Conservation (phyloP, 1,140 invertebrate genomes). For the Microvelia longipes region DNA sequence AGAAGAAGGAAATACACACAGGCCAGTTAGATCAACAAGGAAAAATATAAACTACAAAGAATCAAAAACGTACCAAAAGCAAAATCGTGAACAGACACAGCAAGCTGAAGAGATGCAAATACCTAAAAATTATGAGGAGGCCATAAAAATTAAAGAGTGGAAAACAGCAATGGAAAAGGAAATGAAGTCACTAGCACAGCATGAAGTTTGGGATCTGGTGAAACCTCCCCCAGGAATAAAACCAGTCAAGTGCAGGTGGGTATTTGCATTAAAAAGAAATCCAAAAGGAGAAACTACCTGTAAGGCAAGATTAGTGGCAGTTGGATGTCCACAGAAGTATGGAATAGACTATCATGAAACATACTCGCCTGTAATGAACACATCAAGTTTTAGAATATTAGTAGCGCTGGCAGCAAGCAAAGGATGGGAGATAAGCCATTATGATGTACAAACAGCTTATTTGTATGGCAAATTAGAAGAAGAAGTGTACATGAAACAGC, state of each 20-base stretch:
- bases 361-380: not conserved
- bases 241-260: not conserved
- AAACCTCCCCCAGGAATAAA: not conserved
- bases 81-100: not conserved
- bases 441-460: not conserved
- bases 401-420: not conserved
- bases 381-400: not conserved
- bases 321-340: not conserved
- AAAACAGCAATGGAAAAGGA: not conserved
- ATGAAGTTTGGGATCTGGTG: not conserved
- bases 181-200: not conserved
- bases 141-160: not conserved
- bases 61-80: not conserved
- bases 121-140: not conserved
- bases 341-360: not conserved
- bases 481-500: not conserved
- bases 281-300: not conserved
- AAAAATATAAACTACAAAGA: not conserved
- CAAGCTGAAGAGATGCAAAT: not conserved
- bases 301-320: not conserved
- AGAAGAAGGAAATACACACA: not conserved
- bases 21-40: not conserved
- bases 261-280: not conserved
- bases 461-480: not conserved
- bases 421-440: not conserved